These are phyloP conservation scores for Aurelia sp. DNA, from an alignment of 30 jellyfish, hydroid and myxozoan genomes.

Conservation along the genomic window DNA sequence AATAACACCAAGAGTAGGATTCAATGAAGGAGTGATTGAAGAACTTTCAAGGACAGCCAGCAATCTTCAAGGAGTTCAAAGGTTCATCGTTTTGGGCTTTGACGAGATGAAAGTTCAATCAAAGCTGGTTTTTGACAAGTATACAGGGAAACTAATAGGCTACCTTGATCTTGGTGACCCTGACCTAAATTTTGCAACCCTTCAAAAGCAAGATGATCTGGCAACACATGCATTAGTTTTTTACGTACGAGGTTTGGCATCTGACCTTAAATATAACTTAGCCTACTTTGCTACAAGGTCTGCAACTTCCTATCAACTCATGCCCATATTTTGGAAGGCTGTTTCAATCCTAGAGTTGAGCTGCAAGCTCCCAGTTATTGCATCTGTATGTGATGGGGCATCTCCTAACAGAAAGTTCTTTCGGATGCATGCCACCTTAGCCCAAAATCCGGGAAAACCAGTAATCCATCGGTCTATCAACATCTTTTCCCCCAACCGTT, in stretches of 20 bases:
- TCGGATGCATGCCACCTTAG: slow-evolving; percentile 44
- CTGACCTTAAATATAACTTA: slow-evolving; percentile 21
- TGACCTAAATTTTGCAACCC: slow-evolving; percentile 31
- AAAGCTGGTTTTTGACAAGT: slow-evolving; percentile 77
- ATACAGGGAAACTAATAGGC: slow-evolving; percentile 69
- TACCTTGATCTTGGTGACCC: slow-evolving; percentile 59
- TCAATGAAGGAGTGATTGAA: slow-evolving; percentile 32
- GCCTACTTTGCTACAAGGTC: slow-evolving; percentile 60
- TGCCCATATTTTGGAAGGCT: slow-evolving; percentile 71
- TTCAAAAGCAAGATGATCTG: slow-evolving; percentile 20
- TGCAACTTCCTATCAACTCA: slow-evolving; percentile 54
- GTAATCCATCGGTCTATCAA: slow-evolving; percentile 47
- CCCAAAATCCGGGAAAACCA: slow-evolving; percentile 32
- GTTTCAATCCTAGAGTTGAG: slow-evolving; percentile 30
- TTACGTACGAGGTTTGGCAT: slow-evolving; percentile 37
- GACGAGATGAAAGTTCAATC: slow-evolving; percentile 79
- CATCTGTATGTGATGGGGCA: slow-evolving; percentile 77
- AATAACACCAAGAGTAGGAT: slow-evolving; percentile 58
- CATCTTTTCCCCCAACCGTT: slow-evolving; percentile 35
- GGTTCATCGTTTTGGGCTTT: slow-evolving; percentile 30
- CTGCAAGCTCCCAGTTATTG: slow-evolving; percentile 49
- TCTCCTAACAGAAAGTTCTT: slow-evolving; percentile 59
- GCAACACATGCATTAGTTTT: slow-evolving; percentile 71
- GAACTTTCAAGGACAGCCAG: slow-evolving; percentile 35
- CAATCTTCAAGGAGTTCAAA: slow-evolving; percentile 40